phyloP scores from a whole-genome alignment of 2,888 invertebrate species.

The Bombylius discolor region DNA sequence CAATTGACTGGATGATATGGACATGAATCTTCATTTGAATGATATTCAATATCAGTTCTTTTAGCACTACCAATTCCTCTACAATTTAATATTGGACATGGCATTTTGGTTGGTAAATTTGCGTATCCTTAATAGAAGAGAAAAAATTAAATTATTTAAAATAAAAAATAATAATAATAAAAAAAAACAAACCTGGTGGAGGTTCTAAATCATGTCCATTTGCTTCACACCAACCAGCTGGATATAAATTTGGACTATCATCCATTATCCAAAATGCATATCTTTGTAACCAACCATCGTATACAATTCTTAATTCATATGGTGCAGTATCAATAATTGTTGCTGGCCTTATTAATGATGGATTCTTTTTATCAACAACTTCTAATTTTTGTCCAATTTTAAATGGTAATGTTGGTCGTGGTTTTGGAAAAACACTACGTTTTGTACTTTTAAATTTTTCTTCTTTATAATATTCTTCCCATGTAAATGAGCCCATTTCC shows the following conservation, averaged over 20 bases:
- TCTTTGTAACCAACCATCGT: conserved; percentile 79
- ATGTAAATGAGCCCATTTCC: conserved; percentile 54
- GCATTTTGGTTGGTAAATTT: conserved; percentile 29
- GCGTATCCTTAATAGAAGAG: conserved; percentile 2
- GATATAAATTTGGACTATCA: conserved; percentile 81
- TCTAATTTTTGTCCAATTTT: conserved; percentile 77
- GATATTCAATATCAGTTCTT: conserved; percentile 61
- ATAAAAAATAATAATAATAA: not conserved
- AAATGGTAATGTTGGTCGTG: conserved; percentile 65
- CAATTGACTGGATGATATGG: conserved; percentile 48
- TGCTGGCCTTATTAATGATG: conserved; percentile 73
- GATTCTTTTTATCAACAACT: conserved; percentile 71
- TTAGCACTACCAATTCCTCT: conserved; percentile 79
- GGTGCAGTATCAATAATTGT: conserved; percentile 63
- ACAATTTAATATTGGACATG: conserved; percentile 77
- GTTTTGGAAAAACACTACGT: conserved; percentile 65
- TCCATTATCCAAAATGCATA: conserved; percentile 85
- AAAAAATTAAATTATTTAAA: conserved; percentile 10
- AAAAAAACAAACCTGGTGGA: conserved; percentile 53
- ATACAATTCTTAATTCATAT: conserved; percentile 63
- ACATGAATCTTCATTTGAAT: conserved; percentile 58
- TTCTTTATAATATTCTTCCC: conserved; percentile 61
- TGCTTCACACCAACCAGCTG: conserved; percentile 81
- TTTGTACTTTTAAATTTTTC: conserved; percentile 41
- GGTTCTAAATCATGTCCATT: conserved; percentile 78